phyloP scores from a whole-genome alignment of 53 echinoderm and acorn worm genomes.

The Paracentrotus lividus region DNA sequence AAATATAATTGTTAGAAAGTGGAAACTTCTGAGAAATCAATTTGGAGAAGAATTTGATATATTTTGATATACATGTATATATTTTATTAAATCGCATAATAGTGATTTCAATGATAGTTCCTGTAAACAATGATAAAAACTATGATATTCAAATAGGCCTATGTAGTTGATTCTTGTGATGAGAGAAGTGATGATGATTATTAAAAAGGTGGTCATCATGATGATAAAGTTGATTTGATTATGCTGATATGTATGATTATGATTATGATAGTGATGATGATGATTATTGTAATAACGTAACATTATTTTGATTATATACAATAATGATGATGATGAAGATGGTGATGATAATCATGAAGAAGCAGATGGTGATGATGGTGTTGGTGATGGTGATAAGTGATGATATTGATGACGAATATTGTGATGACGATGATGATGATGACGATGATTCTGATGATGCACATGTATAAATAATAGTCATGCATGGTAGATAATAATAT shows the following conservation, averaged over 20 bases:
- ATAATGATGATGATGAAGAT: conserved; percentile 24
- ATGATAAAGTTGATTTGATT: not conserved
- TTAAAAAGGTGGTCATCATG: not conserved
- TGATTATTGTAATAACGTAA: not conserved
- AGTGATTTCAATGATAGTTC: too few relatives aligned
- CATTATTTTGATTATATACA: not conserved
- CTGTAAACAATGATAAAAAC: too few relatives aligned
- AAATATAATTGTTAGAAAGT: too few relatives aligned
- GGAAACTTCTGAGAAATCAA: too few relatives aligned
- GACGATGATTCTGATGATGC: not conserved
- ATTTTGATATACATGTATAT: too few relatives aligned
- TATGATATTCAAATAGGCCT: too few relatives aligned
- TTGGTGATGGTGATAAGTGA: conserved; percentile 23
- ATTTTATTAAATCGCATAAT: too few relatives aligned
- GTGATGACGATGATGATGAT: conserved; percentile 19
- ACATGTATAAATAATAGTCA: not conserved
- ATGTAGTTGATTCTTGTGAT: conserved; percentile 29
- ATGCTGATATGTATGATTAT: not conserved
- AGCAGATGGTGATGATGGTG: conserved; percentile 50
- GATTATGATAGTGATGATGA: not conserved
- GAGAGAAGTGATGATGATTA: not conserved
- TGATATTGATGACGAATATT: not conserved
- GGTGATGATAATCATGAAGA: conserved; percentile 23
- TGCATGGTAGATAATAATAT: too few relatives aligned
- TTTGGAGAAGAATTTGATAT: not conserved